Evolutionary conservation across 2,113 vertebrate species (phyloP).

Genomic region (Megaceryle maxima): DNA sequence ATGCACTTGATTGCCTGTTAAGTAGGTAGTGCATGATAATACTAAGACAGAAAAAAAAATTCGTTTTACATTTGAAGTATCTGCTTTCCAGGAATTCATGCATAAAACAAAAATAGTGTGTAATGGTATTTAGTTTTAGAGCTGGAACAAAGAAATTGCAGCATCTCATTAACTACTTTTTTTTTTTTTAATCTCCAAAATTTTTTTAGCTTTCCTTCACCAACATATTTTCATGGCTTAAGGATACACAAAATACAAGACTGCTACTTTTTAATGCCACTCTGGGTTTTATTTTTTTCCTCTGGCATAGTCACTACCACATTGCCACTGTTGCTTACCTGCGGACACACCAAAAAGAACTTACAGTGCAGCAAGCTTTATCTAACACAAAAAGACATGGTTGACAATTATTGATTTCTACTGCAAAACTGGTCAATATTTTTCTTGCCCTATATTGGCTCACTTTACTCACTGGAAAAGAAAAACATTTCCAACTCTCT

Average conservation of each 20-base stretch:
- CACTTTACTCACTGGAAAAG: background rate
- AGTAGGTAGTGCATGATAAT: background rate
- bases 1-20: background rate
- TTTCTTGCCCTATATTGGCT: background rate
- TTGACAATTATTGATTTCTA: background rate
- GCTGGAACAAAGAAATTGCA: background rate
- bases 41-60: background rate
- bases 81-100: background rate
- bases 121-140: background rate
- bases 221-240: background rate
- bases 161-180: no score
- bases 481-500: background rate
- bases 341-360: background rate
- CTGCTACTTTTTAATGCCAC: background rate
- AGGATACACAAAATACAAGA: background rate
- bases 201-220: background rate
- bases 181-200: background rate
- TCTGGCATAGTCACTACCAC: background rate
- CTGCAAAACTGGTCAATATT: background rate
- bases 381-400: background rate
- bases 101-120: background rate
- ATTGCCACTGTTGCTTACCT: background rate
- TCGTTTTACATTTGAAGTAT: background rate
- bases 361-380: background rate
- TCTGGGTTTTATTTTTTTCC: background rate